Base-by-base conservation (phyloP, 2,113 vertebrate species). In the Panthera tigris region DNA sequence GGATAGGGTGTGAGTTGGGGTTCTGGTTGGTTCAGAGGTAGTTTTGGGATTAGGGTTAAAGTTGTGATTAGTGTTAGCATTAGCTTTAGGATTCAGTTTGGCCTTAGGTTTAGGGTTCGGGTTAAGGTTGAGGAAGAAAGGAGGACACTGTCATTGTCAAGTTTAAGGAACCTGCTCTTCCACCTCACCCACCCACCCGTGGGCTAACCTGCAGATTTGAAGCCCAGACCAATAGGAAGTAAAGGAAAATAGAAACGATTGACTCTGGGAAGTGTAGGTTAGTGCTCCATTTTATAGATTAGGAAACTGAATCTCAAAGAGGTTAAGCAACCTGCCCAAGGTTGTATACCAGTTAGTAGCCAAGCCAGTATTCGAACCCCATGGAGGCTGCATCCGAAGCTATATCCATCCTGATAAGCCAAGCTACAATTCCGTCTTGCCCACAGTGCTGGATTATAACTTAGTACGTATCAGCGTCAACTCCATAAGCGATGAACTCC, bases 241-340 rank as follows among this genome's bases (percentile, higher is more conserved):
- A 92, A 57, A 89, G 19, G 6, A 66, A 52, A 94, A 79, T 19
- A 68, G 71, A 48, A 61, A 88, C 27, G 41, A 61, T 16, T 41
- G 57, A 45, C 41, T 81, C 36, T 25, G 41, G 61, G 45, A 78
- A n/a, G 13, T 33, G 5, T 14, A 31, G 4, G 25, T 55, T 61
- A 50, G 90, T 8, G 1, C 11, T 86, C 80, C n/a, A 39, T 79
- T 90, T 78, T 86, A 61, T 48, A 82, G 15, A 65, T 41, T 36
- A 81, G n/a, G 27, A 87, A 69, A 92, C 48, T 16, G 66, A 89
- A n/a, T 92, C 21, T 97, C 65, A 74, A 79, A 81, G 63, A 74
- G 18, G 45, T 25, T 55, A 68, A 74, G 50, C 18, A 45, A 65
- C 27, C 48, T 65, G 27, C 23, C 65, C 33, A 55, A 63, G n/a